Evolutionary conservation across 2,113 vertebrate species (phyloP).

Genomic region (Grantiella picta): DNA sequence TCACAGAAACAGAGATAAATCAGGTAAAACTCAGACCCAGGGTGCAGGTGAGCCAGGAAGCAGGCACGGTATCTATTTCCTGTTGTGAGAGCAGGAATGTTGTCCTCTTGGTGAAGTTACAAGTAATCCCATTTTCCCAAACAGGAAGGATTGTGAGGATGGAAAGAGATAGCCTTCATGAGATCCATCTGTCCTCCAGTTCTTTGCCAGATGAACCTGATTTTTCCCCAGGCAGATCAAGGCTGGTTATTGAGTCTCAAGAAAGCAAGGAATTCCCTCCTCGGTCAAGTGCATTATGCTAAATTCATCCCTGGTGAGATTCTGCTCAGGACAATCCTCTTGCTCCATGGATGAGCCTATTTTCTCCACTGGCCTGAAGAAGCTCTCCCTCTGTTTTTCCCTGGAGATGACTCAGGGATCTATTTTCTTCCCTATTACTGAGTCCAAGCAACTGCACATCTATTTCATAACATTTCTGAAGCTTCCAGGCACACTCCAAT

Average conservation of each 20-base stretch:
- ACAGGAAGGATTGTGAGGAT: not conserved
- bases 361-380: not conserved
- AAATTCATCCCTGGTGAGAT: not conserved
- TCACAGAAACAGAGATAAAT: not conserved
- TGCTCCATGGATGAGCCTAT: not conserved
- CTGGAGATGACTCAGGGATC: not conserved
- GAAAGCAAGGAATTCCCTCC: not conserved
- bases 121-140: not conserved
- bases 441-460: not conserved
- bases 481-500: not conserved
- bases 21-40: not conserved
- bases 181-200: not conserved
- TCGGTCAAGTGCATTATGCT: not conserved
- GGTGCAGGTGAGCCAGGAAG: not conserved
- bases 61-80: not conserved
- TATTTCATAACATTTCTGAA: not conserved
- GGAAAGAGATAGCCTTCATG: not conserved
- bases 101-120: conserved; percentile 32
- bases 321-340: not conserved
- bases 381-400: not conserved
- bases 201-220: conserved; percentile 3
- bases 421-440: not conserved
- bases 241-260: not conserved
- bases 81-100: not conserved
- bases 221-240: not conserved